A percentile compares a stretch with the other conserved stretches of the same genome.
phyloP scores from a whole-genome alignment of 2,797 vertebrate genomes.

The Micropoecilia bifurca region DNA sequence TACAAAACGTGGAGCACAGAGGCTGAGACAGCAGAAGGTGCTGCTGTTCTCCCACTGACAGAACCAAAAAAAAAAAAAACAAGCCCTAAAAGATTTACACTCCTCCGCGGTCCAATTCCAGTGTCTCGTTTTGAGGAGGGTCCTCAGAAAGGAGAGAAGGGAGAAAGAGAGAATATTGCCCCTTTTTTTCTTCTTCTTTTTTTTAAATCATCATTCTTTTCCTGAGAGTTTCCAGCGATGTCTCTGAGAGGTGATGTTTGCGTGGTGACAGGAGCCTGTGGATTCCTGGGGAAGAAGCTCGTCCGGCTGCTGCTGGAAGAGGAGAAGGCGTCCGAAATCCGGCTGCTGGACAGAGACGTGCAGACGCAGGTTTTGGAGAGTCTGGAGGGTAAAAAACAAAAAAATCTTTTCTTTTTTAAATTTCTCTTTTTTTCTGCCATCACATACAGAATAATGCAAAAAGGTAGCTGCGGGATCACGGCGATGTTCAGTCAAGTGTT shows the following conservation, averaged over 20 bases:
- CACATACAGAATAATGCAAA: no score
- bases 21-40: constrained; percentile 33
- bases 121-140: neutral
- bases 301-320: constrained; percentile 86
- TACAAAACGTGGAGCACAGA: constrained; percentile 44
- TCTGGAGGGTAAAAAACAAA: constrained; percentile 75
- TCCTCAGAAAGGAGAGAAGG: neutral
- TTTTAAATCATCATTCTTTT: neutral
- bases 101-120: neutral
- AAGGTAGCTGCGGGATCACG: no score
- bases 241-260: constrained; percentile 85
- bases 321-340: constrained; percentile 84
- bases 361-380: constrained; percentile 62
- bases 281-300: constrained; percentile 90
- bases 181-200: neutral
- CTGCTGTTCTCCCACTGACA: constrained; percentile 4
- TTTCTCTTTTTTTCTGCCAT: no score
- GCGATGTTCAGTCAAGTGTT: no score
- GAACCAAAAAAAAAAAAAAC: neutral
- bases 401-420: no score
- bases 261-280: constrained; percentile 91
- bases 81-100: neutral
- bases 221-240: constrained; percentile 57
- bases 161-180: neutral
- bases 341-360: constrained; percentile 86